Base-by-base conservation (phyloP, 2,888 invertebrate species). In the Cantharis rustica region DNA sequence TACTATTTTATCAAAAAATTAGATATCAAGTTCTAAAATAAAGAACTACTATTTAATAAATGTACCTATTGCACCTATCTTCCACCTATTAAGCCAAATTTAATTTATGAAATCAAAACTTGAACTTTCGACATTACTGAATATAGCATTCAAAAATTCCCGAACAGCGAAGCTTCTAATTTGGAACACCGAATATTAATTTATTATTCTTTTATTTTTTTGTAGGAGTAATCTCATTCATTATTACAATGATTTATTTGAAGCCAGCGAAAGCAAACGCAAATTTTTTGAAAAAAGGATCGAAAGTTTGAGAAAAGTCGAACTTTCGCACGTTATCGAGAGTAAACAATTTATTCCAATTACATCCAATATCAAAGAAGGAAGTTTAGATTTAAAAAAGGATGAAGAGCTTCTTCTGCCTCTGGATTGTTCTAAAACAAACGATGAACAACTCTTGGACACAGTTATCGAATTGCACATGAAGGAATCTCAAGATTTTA, bases 231-330 rank as follows among this genome's bases (percentile, higher is more conserved):
- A 91, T 86, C 89, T 92, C 81, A 89, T 91, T 83, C 90, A 91
- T 81, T 93, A 93, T 84, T 93, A 93, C 82, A 89, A 91, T n/a
- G 90, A 92, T 82, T 84, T 93, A 63, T 91, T 90, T 61, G 90
- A 90, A 84, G 90, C 91, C 82, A 90, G 91, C 0, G 91, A 92
- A 76, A 90, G 89, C 80, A 90, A 91, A 76, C 83, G 86, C 86
- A 78, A 86, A 47, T 83, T 83, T 80, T 85, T 87, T 10, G 84
- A 85, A 70, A 83, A 81, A 31, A 84, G 86, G 68, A 83, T 86
- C 4, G 83, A 85, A 76, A 78, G 73, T n/a, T 71, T 84, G 11
- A 84, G 62, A 61, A 69, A 77, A 13, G 20, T 20, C 13, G 64
- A 66, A n/a, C 64, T 66, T 15, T 63, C 17, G 13, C 47, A 47